These are phyloP conservation scores for Corynorhinus townsendii DNA, from an alignment of 2,113 vertebrate genomes.

Conservation along the genomic window DNA sequence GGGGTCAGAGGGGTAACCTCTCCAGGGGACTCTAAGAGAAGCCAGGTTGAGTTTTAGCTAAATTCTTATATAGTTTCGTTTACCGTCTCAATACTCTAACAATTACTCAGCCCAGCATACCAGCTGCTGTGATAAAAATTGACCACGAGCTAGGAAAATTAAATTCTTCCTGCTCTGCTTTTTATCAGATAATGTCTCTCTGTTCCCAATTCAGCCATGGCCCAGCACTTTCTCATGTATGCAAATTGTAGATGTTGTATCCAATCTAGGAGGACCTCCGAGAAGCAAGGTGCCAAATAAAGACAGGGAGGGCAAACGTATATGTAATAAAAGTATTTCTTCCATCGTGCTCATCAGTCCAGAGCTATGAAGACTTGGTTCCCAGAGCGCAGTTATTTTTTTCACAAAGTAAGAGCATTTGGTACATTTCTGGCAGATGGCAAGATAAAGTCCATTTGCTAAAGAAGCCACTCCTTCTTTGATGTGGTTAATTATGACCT, in stretches of 20 bases:
- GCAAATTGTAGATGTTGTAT: background rate
- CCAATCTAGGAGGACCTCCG: background rate
- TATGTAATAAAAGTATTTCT: background rate
- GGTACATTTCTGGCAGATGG: slow-evolving; percentile 51
- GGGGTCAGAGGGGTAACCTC: background rate
- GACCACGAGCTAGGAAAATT: slow-evolving; percentile 1
- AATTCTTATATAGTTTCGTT: background rate
- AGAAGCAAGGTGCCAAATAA: slow-evolving; percentile 3
- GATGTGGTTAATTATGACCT: slow-evolving; percentile 71
- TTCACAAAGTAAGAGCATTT: slow-evolving; percentile 43
- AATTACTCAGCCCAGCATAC: background rate
- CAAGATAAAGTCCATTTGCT: slow-evolving; percentile 62
- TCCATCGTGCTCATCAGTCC: background rate
- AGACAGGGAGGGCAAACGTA: background rate
- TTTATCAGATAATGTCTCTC: slow-evolving; percentile 11
- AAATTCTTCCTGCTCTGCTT: slow-evolving; percentile 41
- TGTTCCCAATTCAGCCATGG: background rate
- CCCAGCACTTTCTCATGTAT: slow-evolving; percentile 1
- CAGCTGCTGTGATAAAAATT: slow-evolving; percentile 28
- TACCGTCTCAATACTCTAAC: background rate
- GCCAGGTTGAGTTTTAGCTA: background rate
- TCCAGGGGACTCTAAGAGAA: background rate
- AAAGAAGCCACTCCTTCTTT: slow-evolving; percentile 64
- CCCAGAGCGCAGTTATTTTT: slow-evolving; percentile 40
- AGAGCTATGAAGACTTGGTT: background rate